phyloP scores from a whole-genome alignment of 2,113 vertebrate genomes.

The Pachycephala philippinensis region DNA sequence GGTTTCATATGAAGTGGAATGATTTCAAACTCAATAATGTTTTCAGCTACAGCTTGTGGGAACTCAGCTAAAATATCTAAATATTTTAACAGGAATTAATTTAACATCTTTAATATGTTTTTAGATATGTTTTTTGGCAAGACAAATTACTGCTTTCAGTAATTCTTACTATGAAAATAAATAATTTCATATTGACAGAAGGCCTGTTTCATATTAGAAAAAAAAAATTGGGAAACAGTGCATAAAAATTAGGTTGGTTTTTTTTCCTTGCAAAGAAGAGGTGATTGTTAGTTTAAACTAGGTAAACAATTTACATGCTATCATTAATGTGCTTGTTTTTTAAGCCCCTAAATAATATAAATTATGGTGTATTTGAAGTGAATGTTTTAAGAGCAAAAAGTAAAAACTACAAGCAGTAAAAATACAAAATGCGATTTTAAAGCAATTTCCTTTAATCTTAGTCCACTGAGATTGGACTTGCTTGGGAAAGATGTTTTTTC shows the following conservation, averaged over 20 bases:
- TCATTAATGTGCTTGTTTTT: neutral
- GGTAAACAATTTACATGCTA: neutral
- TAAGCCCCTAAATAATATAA: neutral
- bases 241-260: rapidly evolving
- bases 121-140: neutral
- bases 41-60: neutral
- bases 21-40: neutral
- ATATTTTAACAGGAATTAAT: neutral
- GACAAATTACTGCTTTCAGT: neutral
- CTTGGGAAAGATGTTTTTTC: neutral
- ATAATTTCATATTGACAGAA: neutral
- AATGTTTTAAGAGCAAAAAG: neutral
- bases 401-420: neutral
- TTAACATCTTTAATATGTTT: neutral
- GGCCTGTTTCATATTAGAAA: neutral
- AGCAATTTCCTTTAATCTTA: neutral
- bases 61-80: neutral
- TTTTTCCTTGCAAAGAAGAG: neutral
- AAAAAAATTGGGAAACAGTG: neutral
- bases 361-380: neutral
- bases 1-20: neutral
- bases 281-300: neutral
- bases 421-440: neutral
- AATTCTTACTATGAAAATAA: neutral
- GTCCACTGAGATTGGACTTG: neutral